phyloP scores from a whole-genome alignment of 2,113 vertebrate species.

The Otolemur garnettii region DNA sequence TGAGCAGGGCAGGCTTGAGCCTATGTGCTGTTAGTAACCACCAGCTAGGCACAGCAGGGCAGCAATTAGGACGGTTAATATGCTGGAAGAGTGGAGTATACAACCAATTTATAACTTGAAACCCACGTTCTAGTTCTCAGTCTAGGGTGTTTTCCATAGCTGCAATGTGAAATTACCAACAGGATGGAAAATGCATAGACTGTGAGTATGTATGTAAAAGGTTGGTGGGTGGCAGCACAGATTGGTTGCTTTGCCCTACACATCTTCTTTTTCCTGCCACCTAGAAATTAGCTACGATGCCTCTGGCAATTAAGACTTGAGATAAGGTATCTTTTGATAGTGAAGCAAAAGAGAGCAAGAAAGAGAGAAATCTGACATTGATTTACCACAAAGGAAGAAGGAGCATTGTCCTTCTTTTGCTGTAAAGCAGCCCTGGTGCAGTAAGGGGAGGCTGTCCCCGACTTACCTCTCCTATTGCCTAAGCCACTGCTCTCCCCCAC shows the following conservation, averaged over 20 bases:
- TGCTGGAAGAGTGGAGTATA: not conserved
- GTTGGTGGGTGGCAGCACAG: not conserved
- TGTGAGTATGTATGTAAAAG: not conserved
- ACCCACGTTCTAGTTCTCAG: not conserved
- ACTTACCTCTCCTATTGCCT: not conserved
- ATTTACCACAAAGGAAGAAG: not conserved
- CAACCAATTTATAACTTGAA: constrained; percentile 11
- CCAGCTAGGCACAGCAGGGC: not conserved
- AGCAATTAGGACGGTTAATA: not conserved
- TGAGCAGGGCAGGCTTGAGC: not conserved
- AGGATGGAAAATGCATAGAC: not conserved
- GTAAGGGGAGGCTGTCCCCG: not conserved
- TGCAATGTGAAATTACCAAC: not conserved
- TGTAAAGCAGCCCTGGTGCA: not conserved
- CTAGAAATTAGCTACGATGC: constrained; percentile 14
- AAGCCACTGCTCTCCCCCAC: not conserved
- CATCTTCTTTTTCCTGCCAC: not conserved
- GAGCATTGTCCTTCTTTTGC: not conserved
- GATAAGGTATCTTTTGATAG: not conserved
- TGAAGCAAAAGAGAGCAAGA: not conserved
- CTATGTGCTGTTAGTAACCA: not conserved
- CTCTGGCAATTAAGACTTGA: not conserved
- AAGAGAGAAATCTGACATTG: constrained; percentile 11
- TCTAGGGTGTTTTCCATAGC: not conserved
- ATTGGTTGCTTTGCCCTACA: not conserved